Evolutionary conservation across 2,113 vertebrate species (phyloP).

Genomic region (Mustela lutreola): DNA sequence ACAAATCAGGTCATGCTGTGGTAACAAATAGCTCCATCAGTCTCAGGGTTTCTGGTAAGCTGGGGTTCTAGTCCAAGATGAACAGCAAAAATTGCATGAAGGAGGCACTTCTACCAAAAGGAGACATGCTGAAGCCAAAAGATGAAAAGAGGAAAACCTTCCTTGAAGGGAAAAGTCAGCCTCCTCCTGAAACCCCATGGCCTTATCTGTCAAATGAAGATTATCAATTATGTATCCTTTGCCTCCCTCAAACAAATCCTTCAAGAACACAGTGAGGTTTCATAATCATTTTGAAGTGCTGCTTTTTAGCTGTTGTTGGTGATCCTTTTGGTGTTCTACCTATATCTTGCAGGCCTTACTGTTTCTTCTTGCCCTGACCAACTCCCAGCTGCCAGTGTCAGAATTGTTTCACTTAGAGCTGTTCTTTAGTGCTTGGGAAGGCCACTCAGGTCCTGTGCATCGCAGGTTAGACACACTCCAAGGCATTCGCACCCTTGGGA

Average conservation of each 20-base stretch:
- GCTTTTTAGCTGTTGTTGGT: not conserved
- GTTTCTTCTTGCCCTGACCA: not conserved
- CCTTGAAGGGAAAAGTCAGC: not conserved
- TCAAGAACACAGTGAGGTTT: not conserved
- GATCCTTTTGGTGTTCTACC: not conserved
- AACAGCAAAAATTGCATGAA: not conserved
- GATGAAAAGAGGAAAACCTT: not conserved
- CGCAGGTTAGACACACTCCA: not conserved
- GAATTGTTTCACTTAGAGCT: not conserved
- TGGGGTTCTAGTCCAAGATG: not conserved
- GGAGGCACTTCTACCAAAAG: not conserved
- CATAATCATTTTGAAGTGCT: not conserved
- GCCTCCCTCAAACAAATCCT: not conserved
- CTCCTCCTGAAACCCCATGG: not conserved
- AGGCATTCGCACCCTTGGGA: no score
- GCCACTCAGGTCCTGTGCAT: not conserved
- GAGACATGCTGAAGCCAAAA: not conserved
- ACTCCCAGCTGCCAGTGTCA: accelerated
- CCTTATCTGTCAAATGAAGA: not conserved
- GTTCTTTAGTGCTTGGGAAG: not conserved
- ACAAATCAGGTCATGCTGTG: not conserved
- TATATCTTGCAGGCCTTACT: not conserved
- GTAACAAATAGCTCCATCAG: not conserved
- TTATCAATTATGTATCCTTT: not conserved
- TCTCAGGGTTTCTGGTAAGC: not conserved